Evolutionary conservation across 2,797 vertebrate species (phyloP).

Genomic region (Notamacropus eugenii): DNA sequence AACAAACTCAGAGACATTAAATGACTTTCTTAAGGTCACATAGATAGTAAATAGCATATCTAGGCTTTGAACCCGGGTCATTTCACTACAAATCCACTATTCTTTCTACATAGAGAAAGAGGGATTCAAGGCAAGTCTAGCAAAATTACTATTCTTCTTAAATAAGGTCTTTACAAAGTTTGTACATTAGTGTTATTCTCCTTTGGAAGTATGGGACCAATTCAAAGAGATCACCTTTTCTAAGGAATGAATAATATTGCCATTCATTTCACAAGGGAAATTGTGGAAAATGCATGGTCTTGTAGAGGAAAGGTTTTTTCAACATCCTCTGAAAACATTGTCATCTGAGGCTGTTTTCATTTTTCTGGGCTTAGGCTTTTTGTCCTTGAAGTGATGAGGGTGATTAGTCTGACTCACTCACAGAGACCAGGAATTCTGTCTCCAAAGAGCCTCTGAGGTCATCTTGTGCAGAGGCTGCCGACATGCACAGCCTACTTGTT

Average conservation of each 20-base stretch:
- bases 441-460: background rate
- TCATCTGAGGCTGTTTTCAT: background rate
- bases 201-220: background rate
- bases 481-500: background rate
- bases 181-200: background rate
- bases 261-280: background rate
- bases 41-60: background rate
- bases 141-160: background rate
- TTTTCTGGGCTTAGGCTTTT: background rate
- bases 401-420: background rate
- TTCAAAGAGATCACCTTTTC: background rate
- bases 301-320: background rate
- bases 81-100: background rate
- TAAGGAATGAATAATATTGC: background rate
- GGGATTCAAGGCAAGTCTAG: background rate
- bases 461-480: background rate
- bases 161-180: background rate
- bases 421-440: background rate
- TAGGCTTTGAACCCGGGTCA: background rate
- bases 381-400: background rate
- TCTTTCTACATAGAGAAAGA: background rate
- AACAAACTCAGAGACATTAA: background rate
- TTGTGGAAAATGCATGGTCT: background rate
- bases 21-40: background rate
- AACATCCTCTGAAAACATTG: background rate